These are phyloP conservation scores for Epinotia bilunana DNA, from an alignment of 2,888 invertebrate genomes.

Conservation along the genomic window DNA sequence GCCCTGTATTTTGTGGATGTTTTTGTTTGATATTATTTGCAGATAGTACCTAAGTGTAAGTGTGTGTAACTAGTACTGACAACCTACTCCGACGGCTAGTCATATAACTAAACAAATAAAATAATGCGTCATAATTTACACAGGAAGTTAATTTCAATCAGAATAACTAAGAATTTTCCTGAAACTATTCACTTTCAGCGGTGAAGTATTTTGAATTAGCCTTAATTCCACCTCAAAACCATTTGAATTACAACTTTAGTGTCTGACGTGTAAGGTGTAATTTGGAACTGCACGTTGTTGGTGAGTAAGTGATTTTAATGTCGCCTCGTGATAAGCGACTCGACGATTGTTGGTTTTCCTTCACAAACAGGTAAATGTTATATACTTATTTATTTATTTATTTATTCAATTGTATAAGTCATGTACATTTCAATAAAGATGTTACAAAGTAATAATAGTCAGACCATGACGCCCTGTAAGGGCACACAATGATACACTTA, in stretches of 20 bases:
- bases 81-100: neutral
- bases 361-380: conserved; percentile 38
- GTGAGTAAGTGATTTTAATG: neutral
- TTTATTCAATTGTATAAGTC: too few species aligned
- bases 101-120: conserved; percentile 17
- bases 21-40: too few species aligned
- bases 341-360: conserved; percentile 22
- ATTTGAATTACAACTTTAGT: neutral
- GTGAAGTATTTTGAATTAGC: neutral
- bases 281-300: neutral
- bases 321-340: neutral
- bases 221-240: neutral
- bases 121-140: conserved; percentile 20
- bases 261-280: neutral
- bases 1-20: too few species aligned
- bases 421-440: too few species aligned
- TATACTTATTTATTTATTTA: too few species aligned
- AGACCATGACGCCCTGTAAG: too few species aligned
- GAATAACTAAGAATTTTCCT: conserved; percentile 18
- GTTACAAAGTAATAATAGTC: too few species aligned
- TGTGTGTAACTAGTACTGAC: too few species aligned
- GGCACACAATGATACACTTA: too few species aligned
- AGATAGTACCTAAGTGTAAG: neutral
- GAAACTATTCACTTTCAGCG: conserved; percentile 18
- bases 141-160: conserved; percentile 12